phyloP scores from a whole-genome alignment of 2,113 vertebrate species.

The Rhadina sibilatrix region DNA sequence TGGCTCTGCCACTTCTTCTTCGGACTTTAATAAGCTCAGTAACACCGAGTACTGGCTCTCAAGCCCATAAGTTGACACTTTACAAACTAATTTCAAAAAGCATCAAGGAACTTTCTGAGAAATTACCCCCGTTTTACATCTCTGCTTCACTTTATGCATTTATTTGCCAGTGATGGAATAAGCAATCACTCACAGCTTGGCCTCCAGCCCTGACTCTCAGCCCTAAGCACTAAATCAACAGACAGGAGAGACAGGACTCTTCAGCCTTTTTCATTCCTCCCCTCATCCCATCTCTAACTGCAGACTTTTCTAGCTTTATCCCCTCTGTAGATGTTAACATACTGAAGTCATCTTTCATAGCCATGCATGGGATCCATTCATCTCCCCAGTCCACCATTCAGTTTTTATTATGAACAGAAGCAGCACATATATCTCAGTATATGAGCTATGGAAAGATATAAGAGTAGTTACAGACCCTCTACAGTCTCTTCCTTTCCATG shows the following conservation, averaged over 20 bases:
- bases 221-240: background rate
- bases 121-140: background rate
- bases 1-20: background rate
- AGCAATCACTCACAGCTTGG: background rate
- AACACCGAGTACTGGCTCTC: background rate
- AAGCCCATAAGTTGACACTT: background rate
- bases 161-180: background rate
- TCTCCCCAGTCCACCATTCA: background rate
- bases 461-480: background rate
- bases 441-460: background rate
- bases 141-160: background rate
- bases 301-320: background rate
- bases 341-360: background rate
- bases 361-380: background rate
- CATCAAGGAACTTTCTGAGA: background rate
- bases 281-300: background rate
- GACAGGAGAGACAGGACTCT: background rate
- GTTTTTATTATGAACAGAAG: background rate
- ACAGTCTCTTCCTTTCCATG: background rate
- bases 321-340: background rate
- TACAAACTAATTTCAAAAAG: background rate
- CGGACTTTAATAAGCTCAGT: background rate
- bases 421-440: background rate
- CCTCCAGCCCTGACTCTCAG: background rate
- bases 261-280: background rate